Evolutionary conservation across 1,140 invertebrate genomes (phyloP).

Genomic region (Rhynchophorus ferrugineus): DNA sequence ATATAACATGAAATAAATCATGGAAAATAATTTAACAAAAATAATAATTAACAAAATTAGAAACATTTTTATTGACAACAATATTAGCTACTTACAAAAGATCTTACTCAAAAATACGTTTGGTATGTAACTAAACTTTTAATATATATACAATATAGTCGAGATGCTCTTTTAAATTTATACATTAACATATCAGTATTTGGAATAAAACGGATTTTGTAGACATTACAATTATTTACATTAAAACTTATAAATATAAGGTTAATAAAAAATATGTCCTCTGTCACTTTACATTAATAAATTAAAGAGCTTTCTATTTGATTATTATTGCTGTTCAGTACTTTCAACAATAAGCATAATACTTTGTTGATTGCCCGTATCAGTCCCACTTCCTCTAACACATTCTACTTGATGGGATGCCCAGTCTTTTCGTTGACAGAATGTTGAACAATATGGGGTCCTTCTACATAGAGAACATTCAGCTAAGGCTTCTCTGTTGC

Average conservation of each 20-base stretch:
- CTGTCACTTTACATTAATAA: background rate
- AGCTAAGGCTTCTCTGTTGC: constrained; percentile 73
- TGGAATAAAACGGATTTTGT: background rate
- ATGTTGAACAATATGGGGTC: constrained; percentile 79
- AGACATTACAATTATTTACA: background rate
- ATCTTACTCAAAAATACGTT: background rate
- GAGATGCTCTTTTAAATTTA: no score
- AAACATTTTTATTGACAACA: background rate
- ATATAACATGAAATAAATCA: no score
- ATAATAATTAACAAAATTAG: no score
- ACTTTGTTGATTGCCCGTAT: constrained; percentile 47
- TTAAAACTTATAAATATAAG: no score
- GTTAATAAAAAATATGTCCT: no score
- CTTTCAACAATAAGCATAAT: constrained; percentile 61
- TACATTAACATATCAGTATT: no score
- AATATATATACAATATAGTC: background rate
- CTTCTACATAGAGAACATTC: constrained; percentile 77
- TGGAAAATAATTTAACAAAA: no score
- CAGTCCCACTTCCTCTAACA: constrained; percentile 52
- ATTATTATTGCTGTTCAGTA: constrained; percentile 38
- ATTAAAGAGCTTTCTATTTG: no score
- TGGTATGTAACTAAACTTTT: background rate
- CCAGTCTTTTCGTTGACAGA: constrained; percentile 84
- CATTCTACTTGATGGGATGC: constrained; percentile 76
- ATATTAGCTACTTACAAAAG: background rate